phyloP scores from a whole-genome alignment of 2,797 vertebrate genomes.

The Perdix hodgsoniae region DNA sequence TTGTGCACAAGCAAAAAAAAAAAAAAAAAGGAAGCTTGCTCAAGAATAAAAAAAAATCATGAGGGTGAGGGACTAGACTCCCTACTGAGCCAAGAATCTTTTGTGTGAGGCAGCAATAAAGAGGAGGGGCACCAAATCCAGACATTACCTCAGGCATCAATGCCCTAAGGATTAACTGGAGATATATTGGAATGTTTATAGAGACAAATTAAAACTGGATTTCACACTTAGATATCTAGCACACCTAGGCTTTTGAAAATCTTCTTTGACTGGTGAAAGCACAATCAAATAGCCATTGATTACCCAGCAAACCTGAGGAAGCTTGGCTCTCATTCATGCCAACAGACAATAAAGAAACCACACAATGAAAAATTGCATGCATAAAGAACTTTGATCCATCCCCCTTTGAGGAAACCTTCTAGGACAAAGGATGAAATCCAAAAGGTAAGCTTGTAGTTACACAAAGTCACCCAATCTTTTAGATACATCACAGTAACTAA shows the following conservation, averaged over 20 bases:
- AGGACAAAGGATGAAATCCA: slow-evolving; percentile 20
- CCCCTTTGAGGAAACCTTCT: slow-evolving; percentile 25
- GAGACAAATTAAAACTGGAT: slow-evolving; percentile 61
- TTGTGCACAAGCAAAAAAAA: background rate
- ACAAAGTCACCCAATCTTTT: slow-evolving; percentile 59
- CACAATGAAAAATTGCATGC: slow-evolving; percentile 42
- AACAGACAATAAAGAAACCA: slow-evolving; percentile 34
- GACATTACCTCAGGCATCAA: slow-evolving; percentile 71
- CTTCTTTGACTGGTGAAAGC: slow-evolving; percentile 31
- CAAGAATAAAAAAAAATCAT: background rate
- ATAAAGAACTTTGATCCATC: background rate
- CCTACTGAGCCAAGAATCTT: background rate
- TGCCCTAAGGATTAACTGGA: background rate
- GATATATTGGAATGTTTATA: slow-evolving; percentile 44
- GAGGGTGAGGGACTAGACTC: background rate
- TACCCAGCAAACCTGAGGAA: slow-evolving; percentile 48
- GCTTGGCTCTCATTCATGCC: slow-evolving; percentile 40
- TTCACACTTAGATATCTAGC: slow-evolving; percentile 52
- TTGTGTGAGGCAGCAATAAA: slow-evolving; percentile 19
- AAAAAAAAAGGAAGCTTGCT: background rate
- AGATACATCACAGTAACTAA: slow-evolving; percentile 31
- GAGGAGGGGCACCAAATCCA: slow-evolving; percentile 33
- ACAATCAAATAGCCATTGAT: background rate
- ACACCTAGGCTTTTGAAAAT: slow-evolving; percentile 62
- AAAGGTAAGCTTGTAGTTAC: slow-evolving; percentile 59